Conservation (phyloP, 2,797 vertebrate genomes). For the Microtus agrestis region DNA sequence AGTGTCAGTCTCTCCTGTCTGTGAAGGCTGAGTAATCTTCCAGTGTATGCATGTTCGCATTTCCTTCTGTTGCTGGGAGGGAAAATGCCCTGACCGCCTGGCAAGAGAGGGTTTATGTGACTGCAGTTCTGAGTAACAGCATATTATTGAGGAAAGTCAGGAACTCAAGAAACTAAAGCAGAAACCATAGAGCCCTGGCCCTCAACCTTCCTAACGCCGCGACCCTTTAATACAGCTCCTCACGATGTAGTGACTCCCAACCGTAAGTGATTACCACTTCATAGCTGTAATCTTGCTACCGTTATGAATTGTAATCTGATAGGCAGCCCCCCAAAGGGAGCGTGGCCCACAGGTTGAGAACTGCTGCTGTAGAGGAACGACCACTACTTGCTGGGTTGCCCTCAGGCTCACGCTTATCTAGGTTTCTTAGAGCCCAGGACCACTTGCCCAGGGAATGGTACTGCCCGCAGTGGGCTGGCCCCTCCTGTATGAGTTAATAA, state of each 20-base stretch:
- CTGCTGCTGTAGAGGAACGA: neutral
- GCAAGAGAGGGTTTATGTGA: neutral
- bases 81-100: neutral
- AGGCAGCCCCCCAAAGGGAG: neutral
- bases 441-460: neutral
- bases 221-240: neutral
- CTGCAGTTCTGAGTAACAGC: neutral
- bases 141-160: neutral
- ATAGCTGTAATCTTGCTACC: neutral
- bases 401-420: neutral
- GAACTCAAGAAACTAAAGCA: neutral
- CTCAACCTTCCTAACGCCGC: neutral
- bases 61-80: neutral
- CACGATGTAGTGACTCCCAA: neutral
- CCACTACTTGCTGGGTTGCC: neutral
- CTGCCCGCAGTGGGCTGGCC: neutral
- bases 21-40: neutral
- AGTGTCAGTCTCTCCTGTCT: neutral
- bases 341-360: neutral
- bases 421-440: neutral
- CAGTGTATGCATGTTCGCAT: neutral
- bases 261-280: neutral
- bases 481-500: neutral
- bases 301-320: neutral
- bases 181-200: neutral